Conservation (phyloP, 2,797 vertebrate genomes). For the Alouatta caraya region DNA sequence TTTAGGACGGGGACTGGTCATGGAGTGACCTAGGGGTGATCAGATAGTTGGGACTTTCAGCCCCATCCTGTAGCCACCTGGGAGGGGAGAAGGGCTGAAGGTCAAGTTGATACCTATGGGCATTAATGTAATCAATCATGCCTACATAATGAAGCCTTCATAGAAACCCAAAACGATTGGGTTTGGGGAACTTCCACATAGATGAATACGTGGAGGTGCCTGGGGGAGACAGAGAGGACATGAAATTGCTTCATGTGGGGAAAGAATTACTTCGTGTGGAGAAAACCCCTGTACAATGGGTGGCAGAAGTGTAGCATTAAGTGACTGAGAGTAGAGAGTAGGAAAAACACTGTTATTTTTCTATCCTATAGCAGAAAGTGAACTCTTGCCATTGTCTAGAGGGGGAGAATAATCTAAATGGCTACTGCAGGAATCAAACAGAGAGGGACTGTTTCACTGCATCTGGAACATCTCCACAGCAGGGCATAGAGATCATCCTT, state of each 20-base stretch:
- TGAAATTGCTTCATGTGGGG: not conserved
- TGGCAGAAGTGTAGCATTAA: not conserved
- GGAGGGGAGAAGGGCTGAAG: not conserved
- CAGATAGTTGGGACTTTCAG: not conserved
- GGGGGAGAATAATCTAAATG: not conserved
- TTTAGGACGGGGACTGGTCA: not conserved
- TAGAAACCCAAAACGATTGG: not conserved
- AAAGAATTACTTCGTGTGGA: not conserved
- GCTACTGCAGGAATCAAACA: not conserved
- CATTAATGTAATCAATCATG: not conserved
- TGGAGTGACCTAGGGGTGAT: not conserved
- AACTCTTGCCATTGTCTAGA: not conserved
- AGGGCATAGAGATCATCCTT: not conserved
- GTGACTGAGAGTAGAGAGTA: not conserved
- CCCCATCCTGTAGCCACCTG: not conserved
- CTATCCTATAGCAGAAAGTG: not conserved
- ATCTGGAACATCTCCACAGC: not conserved
- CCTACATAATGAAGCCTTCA: not conserved
- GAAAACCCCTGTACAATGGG: not conserved
- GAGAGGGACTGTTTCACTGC: no score
- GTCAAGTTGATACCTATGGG: not conserved
- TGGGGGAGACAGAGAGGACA: not conserved
- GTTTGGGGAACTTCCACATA: not conserved
- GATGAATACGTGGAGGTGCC: not conserved
- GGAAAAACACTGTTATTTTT: not conserved